Base-by-base conservation (phyloP, 2,888 invertebrate genomes). In the Calameuta idolon region DNA sequence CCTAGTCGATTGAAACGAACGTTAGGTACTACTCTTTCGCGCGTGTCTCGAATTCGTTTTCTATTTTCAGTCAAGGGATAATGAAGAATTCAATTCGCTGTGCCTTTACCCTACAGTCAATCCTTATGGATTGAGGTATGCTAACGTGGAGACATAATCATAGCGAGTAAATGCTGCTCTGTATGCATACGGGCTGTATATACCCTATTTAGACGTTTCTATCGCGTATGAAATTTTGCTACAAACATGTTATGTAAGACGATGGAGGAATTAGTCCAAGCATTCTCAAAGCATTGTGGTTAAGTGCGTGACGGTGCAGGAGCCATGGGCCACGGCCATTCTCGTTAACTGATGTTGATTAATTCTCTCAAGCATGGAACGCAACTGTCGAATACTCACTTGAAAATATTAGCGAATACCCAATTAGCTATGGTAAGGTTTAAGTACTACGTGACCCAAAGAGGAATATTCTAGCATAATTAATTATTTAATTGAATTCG, bases 281-380 rank as follows among this genome's bases (percentile, higher is more conserved):
- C 55, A 55, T 55, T 55, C 55, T 55, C 76, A 68, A 77, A 77
- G 79, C 80, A 87, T 85, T 83, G 83, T 83, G 81, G 85, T 87
- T 87, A 88, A 90, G 81, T 88, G 84, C 83, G 82, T 87, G 88
- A 89, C 88, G 85, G 83, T 80, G 81, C 77, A 75, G 82, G 80
- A 82, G 83, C 79, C 86, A 86, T 83, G 84, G 90, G 88, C 89
- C 89, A 89, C 79, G 87, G 87, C 82, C 85, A 85, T 82, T 83
- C 84, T 85, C 85, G 81, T 85, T 87, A 85, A 79, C 82, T 83
- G 80, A 84, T 85, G 81, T 84, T 78, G 84, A 23, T 55, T 23
- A 55, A 55, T 55, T 55, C 9, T 55, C 23, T 23, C 55, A 2
- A 55, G 55, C 23, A 23, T 55, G 5, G 9, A 23, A 55, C 23